Conservation (phyloP, 2,797 vertebrate species). For the Hafferia zeledoni region DNA sequence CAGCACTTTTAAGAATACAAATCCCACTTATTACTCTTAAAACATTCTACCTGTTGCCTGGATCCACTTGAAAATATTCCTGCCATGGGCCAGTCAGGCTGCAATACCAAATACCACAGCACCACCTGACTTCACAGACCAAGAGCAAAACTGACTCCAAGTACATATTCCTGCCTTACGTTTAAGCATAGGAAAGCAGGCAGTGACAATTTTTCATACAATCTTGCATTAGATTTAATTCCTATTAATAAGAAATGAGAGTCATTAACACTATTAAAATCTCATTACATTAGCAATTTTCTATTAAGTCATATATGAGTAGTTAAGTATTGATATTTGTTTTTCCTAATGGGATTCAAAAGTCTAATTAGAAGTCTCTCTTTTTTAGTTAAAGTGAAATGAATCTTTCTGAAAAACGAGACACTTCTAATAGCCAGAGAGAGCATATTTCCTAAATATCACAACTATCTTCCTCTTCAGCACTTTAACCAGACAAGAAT, state of each 20-base stretch:
- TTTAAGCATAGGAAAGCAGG: constrained; percentile 57
- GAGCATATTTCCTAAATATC: constrained; percentile 46
- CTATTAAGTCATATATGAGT: constrained; percentile 75
- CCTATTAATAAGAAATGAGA: constrained; percentile 78
- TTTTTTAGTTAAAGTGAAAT: constrained; percentile 71
- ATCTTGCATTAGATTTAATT: constrained; percentile 73
- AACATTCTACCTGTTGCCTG: neutral
- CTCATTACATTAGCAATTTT: constrained; percentile 79
- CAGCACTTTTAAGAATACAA: neutral
- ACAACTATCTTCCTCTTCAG: constrained; percentile 2
- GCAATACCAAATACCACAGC: neutral
- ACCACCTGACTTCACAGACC: neutral
- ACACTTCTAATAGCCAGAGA: constrained; percentile 59
- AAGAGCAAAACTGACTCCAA: constrained; percentile 33
- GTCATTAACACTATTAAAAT: constrained; percentile 79
- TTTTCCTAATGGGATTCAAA: constrained; percentile 79
- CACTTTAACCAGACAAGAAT: neutral
- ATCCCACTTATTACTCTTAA: neutral
- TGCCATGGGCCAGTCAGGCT: neutral
- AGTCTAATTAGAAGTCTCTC: constrained; percentile 78
- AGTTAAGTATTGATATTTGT: constrained; percentile 78
- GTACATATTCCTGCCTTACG: constrained; percentile 34
- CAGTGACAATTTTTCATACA: constrained; percentile 64
- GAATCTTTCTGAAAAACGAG: constrained; percentile 63
- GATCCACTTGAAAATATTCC: neutral